Evolutionary conservation across 1,140 invertebrate genomes (phyloP).

Genomic region (Heliconius eleuchia): DNA sequence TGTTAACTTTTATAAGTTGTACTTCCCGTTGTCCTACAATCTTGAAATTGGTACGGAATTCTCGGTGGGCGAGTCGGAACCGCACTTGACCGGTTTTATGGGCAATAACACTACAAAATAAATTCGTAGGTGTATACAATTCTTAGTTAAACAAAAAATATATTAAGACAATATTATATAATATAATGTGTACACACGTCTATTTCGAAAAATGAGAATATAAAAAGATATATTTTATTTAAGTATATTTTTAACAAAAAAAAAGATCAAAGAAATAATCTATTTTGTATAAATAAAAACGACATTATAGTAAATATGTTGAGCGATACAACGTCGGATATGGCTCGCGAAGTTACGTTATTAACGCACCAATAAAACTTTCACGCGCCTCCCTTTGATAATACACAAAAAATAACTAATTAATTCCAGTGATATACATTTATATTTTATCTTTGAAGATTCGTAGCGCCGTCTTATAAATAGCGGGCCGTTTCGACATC

Average conservation of each 20-base stretch:
- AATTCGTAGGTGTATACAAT: neutral
- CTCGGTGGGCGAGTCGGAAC: no score
- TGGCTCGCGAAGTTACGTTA: slow-evolving; percentile 20
- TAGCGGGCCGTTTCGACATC: slow-evolving; percentile 23
- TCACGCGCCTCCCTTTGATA: slow-evolving; percentile 30
- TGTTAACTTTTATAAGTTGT: no score
- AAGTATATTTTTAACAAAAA: slow-evolving; percentile 1
- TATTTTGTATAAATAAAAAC: slow-evolving; percentile 9
- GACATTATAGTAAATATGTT: slow-evolving; percentile 19
- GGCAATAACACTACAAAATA: neutral
- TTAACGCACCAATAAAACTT: slow-evolving; percentile 29
- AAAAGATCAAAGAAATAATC: slow-evolving; percentile 20
- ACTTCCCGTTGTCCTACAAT: no score
- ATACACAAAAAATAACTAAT: slow-evolving; percentile 28
- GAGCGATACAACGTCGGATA: slow-evolving; percentile 17
- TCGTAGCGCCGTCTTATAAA: slow-evolving; percentile 19
- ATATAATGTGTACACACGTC: neutral
- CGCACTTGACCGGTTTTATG: no score
- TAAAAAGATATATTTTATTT: neutral
- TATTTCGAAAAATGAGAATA: neutral
- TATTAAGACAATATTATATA: no score
- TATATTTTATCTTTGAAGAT: slow-evolving; percentile 30
- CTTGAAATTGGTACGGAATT: no score
- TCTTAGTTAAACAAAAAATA: no score
- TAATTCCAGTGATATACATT: slow-evolving; percentile 32